Evolutionary conservation across 1,140 invertebrate genomes (phyloP).

Genomic region (Drosophila tani): DNA sequence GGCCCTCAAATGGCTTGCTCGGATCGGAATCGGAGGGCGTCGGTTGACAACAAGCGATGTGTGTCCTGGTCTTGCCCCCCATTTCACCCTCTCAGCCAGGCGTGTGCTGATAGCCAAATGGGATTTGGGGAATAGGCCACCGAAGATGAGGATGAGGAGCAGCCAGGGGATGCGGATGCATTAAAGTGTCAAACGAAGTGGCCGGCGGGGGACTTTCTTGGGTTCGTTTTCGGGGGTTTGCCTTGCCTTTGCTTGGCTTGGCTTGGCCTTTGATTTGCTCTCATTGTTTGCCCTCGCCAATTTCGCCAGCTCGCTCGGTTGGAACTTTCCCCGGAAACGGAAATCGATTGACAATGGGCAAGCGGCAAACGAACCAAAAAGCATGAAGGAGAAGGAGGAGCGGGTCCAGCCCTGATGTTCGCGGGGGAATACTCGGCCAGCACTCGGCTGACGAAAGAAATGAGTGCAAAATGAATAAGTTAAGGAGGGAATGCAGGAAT

Average conservation of each 20-base stretch:
- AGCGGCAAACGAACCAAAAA: not conserved
- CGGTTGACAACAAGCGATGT: slow-evolving; percentile 41
- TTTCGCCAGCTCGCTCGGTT: not conserved
- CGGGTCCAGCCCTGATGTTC: slow-evolving; percentile 3
- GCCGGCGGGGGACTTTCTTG: slow-evolving; percentile 40
- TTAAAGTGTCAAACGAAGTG: slow-evolving; percentile 72
- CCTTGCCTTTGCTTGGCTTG: not conserved
- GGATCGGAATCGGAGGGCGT: slow-evolving; percentile 16
- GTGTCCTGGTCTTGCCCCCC: not conserved
- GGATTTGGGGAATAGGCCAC: slow-evolving; percentile 68
- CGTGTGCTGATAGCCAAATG: slow-evolving; percentile 75
- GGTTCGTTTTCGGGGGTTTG: not conserved
- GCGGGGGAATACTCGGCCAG: slow-evolving; percentile 7
- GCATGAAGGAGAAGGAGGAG: not conserved
- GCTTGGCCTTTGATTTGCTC: slow-evolving; percentile 64
- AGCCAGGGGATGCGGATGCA: slow-evolving; percentile 30
- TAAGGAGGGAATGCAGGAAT: slow-evolving; percentile 11
- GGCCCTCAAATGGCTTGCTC: slow-evolving; percentile 58
- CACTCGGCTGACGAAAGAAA: slow-evolving; percentile 25
- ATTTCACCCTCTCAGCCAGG: not conserved
- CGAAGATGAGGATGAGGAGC: not conserved
- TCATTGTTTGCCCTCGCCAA: slow-evolving; percentile 34
- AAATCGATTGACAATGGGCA: slow-evolving; percentile 26
- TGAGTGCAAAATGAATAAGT: slow-evolving; percentile 23
- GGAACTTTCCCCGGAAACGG: slow-evolving; percentile 23